Percentiles rank a stretch among this genome's conserved stretches.
phyloP scores from a whole-genome alignment of 2,888 invertebrate genomes.

The Choreutis nemorana region DNA sequence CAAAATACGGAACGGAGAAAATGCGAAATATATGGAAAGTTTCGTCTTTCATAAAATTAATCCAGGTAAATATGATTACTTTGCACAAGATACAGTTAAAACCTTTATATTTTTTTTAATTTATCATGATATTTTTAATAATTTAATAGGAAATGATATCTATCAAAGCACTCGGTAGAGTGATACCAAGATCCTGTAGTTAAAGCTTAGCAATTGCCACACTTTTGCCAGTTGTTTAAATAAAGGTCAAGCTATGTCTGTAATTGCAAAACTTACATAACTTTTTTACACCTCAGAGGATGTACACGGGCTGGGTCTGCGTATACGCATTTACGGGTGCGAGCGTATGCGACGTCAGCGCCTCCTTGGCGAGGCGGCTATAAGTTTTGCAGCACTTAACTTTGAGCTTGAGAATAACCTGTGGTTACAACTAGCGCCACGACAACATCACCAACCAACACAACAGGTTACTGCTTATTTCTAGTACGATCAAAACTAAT shows the following conservation, averaged over 20 bases:
- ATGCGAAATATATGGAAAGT: conserved; percentile 92
- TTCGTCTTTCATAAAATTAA: conserved; percentile 91
- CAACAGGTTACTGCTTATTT: conserved; percentile 25
- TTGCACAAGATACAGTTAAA: too few relatives aligned
- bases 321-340: conserved; percentile 90
- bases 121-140: too few relatives aligned
- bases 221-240: too few relatives aligned
- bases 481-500: neutral
- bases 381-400: conserved; percentile 90
- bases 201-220: too few relatives aligned
- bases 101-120: too few relatives aligned
- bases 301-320: conserved; percentile 89
- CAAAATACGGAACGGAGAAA: conserved; percentile 89
- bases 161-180: too few relatives aligned
- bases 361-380: conserved; percentile 88
- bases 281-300: conserved; percentile 70
- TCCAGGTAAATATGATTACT: conserved; percentile 72
- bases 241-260: too few relatives aligned
- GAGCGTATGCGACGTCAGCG: conserved; percentile 93
- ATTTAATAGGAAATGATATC: too few relatives aligned
- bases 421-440: conserved; percentile 86
- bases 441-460: conserved; percentile 47
- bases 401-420: conserved; percentile 90
- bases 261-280: neutral
- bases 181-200: too few relatives aligned